Evolutionary conservation across 2,888 invertebrate genomes (phyloP), one percentile per base, ranked within the genome.

Genomic region (Arge pagana): DNA sequence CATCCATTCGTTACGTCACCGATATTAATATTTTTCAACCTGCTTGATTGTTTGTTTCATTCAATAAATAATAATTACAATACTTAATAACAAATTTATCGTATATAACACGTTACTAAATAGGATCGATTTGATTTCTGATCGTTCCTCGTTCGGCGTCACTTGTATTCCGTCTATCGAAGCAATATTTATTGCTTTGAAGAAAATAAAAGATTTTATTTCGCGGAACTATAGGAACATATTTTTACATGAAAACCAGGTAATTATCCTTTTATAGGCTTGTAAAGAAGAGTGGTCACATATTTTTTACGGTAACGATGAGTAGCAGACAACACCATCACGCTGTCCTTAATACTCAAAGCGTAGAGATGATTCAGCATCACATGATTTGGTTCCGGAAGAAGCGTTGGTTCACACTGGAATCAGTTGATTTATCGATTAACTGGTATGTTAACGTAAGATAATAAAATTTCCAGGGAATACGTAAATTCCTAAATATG

Each of bases 331-430:
- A 99, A 81, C 31, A 99, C 99, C 98, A 99, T 99, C 3, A 99
- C 99, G 42, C 99, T 99, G 78, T 99, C 99, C 81, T 98, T 98
- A 69, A 99, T 99, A 40, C 97, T 98, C 58, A 99, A 82, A n/a
- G 99, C 99, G 78, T 99, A 99, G 50, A 99, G 81, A 78, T 99
- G 99, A 79, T 99, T 99, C 70, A 99, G 82, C 99, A 99, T 99
- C 19, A 99, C 99, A 76, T 99, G 99, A 77, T 98, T 98, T 42
- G 99, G 99, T 80, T 99, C 98, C n/a, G 99, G 99, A 65, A 99
- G 80, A 65, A 99, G 82, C 41, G 97, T 97, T 42, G 99, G 99
- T 77, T 99, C 99, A 80, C 97, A 97, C 93, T 96, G 79, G 56
- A 85, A 85, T 64, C 62, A 45, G 24, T 10, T 35, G 13, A 35